Evolutionary conservation across 2,888 invertebrate species (phyloP), one percentile per base, ranked within the genome.

Genomic region (Lithosia quadra): DNA sequence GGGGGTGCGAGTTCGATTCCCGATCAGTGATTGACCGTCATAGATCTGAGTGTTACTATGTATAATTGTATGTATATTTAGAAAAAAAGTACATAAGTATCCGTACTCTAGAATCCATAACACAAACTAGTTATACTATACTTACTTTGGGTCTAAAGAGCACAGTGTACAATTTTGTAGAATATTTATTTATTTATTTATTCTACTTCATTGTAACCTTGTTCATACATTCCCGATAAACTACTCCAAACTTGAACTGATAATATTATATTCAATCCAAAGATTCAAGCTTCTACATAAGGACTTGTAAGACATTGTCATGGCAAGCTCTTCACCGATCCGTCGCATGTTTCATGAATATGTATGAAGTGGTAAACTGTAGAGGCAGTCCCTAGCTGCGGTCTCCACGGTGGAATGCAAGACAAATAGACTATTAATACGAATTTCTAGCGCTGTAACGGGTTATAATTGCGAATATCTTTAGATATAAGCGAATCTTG

Each of bases 351-450:
- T 68, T 77, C 82, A 80, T 80, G 80, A 80, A 80, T 80, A 80
- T 80, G 74, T 68, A 80, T 82, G 67, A 24, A 69, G 55, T 28
- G 65, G 68, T 59, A 57, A 68, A 57, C 79, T 43, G 80, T 72
- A 65, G 67, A 65, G 68, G 63, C 59, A 56, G 73, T 58, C 36
- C 55, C 56, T 22, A 7, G 24, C 43, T 60, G 24, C 39, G 28
- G 55, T 73, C 63, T 69, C 68, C 57, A 69, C 34, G 39, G 22
- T 55, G 24, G 34, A 56, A 72, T 67, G 63, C 65, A 70, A 75
- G 73, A 78, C 70, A 73, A 78, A 81, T 78, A 63, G 66, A 49
- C 67, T 69, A 73, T 81, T 81, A 81, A 75, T 80, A 72, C 68
- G 61, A 70, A 68, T 73, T 58, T 65, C 53, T 34, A 22, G 36